Evolutionary conservation across 1,140 invertebrate genomes (phyloP), one percentile per base, ranked within the genome.

Genomic region (Antheraea pernyi): DNA sequence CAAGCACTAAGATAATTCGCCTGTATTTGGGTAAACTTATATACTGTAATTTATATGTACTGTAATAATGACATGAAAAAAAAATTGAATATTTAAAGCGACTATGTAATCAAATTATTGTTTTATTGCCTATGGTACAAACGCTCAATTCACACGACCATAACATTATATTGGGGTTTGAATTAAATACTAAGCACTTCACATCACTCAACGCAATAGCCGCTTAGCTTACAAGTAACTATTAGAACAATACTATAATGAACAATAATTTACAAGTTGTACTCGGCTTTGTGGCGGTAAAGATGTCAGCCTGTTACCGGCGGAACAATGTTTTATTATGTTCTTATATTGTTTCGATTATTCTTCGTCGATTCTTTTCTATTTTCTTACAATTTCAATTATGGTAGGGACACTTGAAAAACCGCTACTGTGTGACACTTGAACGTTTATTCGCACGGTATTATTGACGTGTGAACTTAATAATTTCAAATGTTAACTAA

Each of bases 211-310:
- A 75, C 67, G 69, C 76, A 82, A 86, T 79, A 77, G 73, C 82
- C 83, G 80, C 82, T 86, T 84, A 86, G 80, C 82, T 79, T 74
- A 79, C 75, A 80, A 86, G 77, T 77, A 74, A 69, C 68, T 48
- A 65, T 68, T 83, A 84, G 85, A 90, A 90, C 86, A 90, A 88
- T 84, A 72, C 71, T 75, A 81, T 86, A 85, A 87, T 85, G 82
- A 84, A 85, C 81, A 85, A 86, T 79, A 85, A 75, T 53, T 9
- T 76, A 79, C 72, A 74, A 90, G 81, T 78, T 76, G 76, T 79
- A 77, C 86, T 88, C 78, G 71, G 81, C 82, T 83, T 90, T 87
- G 84, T 86, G 74, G 73, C 78, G 71, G 81, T 30, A 88, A 90
- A 90, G 88, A 90, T 90, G 88, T 90, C 81, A 83, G 83, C 73